Evolutionary conservation across 2,797 vertebrate genomes (phyloP), one percentile per base, ranked within the genome.

Genomic region (Pangasius sanitwongsei): DNA sequence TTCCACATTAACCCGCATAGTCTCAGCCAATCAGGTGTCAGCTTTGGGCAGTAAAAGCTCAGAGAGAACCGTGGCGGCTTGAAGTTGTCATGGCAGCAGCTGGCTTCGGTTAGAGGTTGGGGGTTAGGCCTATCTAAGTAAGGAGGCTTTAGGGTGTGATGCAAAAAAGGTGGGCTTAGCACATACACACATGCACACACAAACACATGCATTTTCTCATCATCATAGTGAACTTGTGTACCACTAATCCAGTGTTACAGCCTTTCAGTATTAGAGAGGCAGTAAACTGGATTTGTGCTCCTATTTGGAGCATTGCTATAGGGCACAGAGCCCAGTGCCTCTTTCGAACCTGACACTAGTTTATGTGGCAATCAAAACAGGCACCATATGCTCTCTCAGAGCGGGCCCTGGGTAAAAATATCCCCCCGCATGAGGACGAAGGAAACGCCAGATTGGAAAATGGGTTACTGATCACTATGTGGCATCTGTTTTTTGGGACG

Each of bases 371-470:
- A 92, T 92, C 93, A 92, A 94, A 94, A 92, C 93, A 83, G 94
- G 93, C 95, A 95, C 93, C 96, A 96, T 96, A 96, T 96, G 96
- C 93, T 96, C 93, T 93, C 93, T 95, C 93, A 92, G 93, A 95
- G 93, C 95, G 93, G 91, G 94, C 95, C 90, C 92, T 92, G 93
- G 93, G 94, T 95, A 95, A 96, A 96, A 96, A 96, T 96, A 96
- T 90, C 91, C 90, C 87, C 84, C 89, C 75, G 94, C 95, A 93
- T 93, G 94, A 93, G 90, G 93, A 94, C 94, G 95, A 95, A 95
- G 93, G 94, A 95, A 95, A 94, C 94, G 93, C 94, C 96, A 97
- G 96, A 96, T 96, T 93, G 96, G 94, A 95, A 96, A 96, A 95
- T 97, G 93, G 96, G 96, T 96, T 96, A 97, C 92, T 67, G 92